Evolutionary conservation across 53 echinoderm and acorn worm species (phyloP), one percentile per base, ranked within the genome.

Genomic region (Echinarachnius parma): DNA sequence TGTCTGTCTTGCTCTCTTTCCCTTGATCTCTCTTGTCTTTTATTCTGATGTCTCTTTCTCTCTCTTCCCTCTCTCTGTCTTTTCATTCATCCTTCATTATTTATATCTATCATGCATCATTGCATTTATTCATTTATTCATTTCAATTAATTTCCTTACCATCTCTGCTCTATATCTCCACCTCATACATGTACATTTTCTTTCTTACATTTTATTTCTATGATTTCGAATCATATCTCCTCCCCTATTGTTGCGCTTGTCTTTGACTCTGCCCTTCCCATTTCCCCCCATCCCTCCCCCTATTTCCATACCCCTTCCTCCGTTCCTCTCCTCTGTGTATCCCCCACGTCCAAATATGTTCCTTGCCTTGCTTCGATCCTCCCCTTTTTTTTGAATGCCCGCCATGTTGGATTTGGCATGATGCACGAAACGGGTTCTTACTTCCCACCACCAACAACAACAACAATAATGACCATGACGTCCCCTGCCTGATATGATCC

Each of bases 321-420:
- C 30, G 1, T 28, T 21, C 59, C 37, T 13, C 30, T 26, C 14
- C 30, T n/a, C 25, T 56, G 7, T 25, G 13, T 16, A n/a, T 36
- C 64, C 34, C 25, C 29, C 53, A 28, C 64, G 19, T 9, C 47
- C 34, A 9, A 18, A 32, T 19, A 31, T 22, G 21, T 59, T 27
- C 14, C 26, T 42, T 31, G 37, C 28, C 18, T 37, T 59, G 26
- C 27, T 9, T 27, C n/a, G 25, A 29, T 44, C 28, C 4, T 60
- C 18, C 24, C 28, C 14, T 64, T 57, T 53, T 69, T 35, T 55
- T n/a, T n/a, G n/a, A n/a, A n/a, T n/a, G n/a, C n/a, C n/a, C n/a
- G n/a, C n/a, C n/a, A n/a, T n/a, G n/a, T n/a, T n/a, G n/a, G n/a
- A n/a, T n/a, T n/a, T n/a, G n/a, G n/a, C n/a, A n/a, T n/a, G n/a